A percentile compares a stretch with the other conserved stretches of the same genome.
These are phyloP conservation scores for Chrysodeixis includens DNA, from an alignment of 2,888 invertebrate species.

Conservation along the genomic window DNA sequence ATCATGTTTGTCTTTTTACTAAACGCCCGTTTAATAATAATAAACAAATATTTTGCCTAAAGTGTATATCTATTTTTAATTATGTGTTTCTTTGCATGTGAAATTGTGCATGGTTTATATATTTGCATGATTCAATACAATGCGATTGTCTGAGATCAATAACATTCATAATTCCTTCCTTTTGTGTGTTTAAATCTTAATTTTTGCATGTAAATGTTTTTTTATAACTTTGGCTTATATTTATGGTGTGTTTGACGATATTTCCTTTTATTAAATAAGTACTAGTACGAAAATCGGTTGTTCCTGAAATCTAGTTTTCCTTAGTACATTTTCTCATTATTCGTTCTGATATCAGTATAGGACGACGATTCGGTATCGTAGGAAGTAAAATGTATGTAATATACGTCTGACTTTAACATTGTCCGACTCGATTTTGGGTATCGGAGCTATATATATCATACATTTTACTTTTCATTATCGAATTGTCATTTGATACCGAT, in stretches of 20 bases:
- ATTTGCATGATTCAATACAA: constrained; percentile 21
- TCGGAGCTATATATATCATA: too few relatives aligned
- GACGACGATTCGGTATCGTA: too few relatives aligned
- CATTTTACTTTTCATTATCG: too few relatives aligned
- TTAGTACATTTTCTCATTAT: too few relatives aligned
- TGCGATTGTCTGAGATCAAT: constrained; percentile 7
- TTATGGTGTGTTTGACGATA: constrained; percentile 34
- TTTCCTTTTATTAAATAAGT: constrained; percentile 17
- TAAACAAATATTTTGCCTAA: constrained; percentile 7
- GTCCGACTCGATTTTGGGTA: too few relatives aligned
- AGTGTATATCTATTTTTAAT: constrained; percentile 17
- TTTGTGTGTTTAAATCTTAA: constrained; percentile 14
- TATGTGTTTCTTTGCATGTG: constrained; percentile 19
- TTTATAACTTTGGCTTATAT: constrained; percentile 35
- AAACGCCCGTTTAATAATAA: constrained; percentile 19
- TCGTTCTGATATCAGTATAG: too few relatives aligned
- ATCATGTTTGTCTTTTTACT: constrained; percentile 42
- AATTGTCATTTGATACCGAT: too few relatives aligned
- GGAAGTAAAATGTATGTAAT: too few relatives aligned
- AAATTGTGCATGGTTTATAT: constrained; percentile 33
- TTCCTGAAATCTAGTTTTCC: too few relatives aligned
- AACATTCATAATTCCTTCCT: constrained; percentile 10
- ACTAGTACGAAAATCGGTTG: not conserved
- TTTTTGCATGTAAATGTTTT: constrained; percentile 38
- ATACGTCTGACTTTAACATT: too few relatives aligned